Evolutionary conservation across 1,140 invertebrate species (phyloP).

Genomic region (Brevipalpus yothersi): DNA sequence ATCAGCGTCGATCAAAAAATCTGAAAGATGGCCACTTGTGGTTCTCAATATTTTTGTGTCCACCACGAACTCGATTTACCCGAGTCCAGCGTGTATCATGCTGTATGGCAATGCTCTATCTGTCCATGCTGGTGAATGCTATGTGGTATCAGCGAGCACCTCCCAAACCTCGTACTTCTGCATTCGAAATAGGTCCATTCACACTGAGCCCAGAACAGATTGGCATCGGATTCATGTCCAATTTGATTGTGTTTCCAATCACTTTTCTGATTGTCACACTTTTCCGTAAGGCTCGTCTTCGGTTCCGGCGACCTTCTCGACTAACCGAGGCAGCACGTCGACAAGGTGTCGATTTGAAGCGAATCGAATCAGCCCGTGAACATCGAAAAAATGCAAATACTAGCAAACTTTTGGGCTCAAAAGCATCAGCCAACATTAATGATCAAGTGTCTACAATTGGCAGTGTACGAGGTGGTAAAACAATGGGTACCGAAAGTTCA

Average conservation of each 20-base stretch:
- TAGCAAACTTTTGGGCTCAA: not conserved
- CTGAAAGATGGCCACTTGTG: constrained; percentile 30
- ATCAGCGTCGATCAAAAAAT: constrained; percentile 22
- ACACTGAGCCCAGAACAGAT: constrained; percentile 21
- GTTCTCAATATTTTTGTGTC: constrained; percentile 29
- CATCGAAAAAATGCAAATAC: not conserved
- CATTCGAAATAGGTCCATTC: constrained; percentile 24
- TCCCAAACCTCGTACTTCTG: constrained; percentile 11
- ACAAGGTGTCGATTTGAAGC: constrained; percentile 8
- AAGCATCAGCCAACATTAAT: not conserved
- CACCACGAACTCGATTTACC: constrained; percentile 27
- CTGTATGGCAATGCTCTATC: constrained; percentile 27
- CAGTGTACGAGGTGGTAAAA: not conserved
- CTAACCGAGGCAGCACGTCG: constrained; percentile 18
- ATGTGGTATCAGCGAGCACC: constrained; percentile 26
- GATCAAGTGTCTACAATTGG: not conserved
- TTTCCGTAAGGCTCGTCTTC: constrained; percentile 22
- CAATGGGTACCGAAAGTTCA: not conserved
- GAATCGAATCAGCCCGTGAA: not conserved
- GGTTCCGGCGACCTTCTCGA: constrained; percentile 19
- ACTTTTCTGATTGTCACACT: constrained; percentile 25
- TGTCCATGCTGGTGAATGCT: constrained; percentile 29
- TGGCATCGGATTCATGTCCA: constrained; percentile 20
- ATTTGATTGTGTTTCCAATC: constrained; percentile 26
- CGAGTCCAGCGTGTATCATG: constrained; percentile 26